Evolutionary conservation across 2,888 invertebrate species (phyloP), one percentile per base, ranked within the genome.

Genomic region (Paralinhomoeus sp.): DNA sequence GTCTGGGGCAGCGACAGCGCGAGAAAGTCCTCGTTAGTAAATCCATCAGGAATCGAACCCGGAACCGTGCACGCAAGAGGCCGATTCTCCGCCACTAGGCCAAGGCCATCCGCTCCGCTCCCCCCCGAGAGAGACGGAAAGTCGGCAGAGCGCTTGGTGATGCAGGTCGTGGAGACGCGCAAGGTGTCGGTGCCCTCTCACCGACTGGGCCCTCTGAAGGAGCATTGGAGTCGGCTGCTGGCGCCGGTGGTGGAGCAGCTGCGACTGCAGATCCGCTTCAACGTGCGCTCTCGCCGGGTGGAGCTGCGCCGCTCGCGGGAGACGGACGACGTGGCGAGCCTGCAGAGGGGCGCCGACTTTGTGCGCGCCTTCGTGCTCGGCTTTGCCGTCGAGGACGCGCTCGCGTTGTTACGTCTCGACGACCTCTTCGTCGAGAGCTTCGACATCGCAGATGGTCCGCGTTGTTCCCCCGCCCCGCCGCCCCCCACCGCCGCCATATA

Each of bases 271-370:
- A 77, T 59, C 44, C 43, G 56, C 54, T 57, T 37, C 22, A 93
- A 97, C 64, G 71, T 85, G 44, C 84, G 80, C 66, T 75, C 80
- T 0, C 72, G 82, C 50, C 80, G 83, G 65, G 83, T 91, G 1
- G 87, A 89, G 68, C 76, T 89, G 41, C 73, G 79, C 53, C 51
- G 54, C 44, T 55, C 57, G 5, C 44, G 49, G 37, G 76, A 78
- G 57, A 80, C 81, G 1, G 73, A 74, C 52, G 87, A 91, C 58
- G 76, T 85, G 50, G 75, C 78, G 13, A 80, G 84, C 64, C 68
- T 97, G 48, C 93, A 97, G 64, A 93, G 89, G 67, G 97, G 80
- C 41, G 85, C 89, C 17, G 97, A 99, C 67, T 99, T 99, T 71
- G 82, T 99, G 0, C 79, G 78, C 65, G 93, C 93, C 2, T 93